Conservation (phyloP, 2,888 invertebrate species). For the Malacosoma neustria region DNA sequence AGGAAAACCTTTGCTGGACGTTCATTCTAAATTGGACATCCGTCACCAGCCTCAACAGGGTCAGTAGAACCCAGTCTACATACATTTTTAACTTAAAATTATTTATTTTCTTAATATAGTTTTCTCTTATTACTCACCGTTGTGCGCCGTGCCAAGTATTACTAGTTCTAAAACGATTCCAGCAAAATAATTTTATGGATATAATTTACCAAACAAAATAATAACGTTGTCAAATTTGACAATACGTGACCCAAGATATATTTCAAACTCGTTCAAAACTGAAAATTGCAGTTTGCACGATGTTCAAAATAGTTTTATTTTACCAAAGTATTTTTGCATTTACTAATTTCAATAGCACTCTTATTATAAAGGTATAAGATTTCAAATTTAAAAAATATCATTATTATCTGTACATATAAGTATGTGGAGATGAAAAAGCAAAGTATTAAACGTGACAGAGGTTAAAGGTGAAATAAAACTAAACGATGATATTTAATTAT, state of each 20-base stretch:
- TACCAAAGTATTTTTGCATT: constrained; percentile 5
- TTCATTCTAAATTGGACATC: no score
- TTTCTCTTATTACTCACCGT: no score
- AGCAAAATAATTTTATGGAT: not conserved
- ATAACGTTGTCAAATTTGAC: constrained; percentile 12
- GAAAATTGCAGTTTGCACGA: constrained; percentile 19
- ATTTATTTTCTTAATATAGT: no score
- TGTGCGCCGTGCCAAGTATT: not conserved
- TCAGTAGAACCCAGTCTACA: no score
- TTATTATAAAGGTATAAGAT: not conserved
- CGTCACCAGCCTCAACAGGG: no score
- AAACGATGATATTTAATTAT: no score
- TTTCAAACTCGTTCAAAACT: constrained; percentile 26
- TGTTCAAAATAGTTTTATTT: constrained; percentile 18
- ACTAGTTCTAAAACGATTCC: not conserved
- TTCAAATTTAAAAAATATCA: not conserved
- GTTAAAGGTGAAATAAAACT: no score
- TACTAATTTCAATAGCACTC: not conserved
- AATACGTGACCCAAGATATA: constrained; percentile 31
- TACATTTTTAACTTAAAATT: no score
- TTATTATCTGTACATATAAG: constrained; percentile 3
- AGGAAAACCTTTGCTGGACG: no score
- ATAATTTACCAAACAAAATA: constrained; percentile 16
- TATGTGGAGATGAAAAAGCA: constrained; percentile 11
- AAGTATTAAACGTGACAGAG: constrained; percentile 15